Percentiles rank a stretch among this genome's conserved stretches.
Conservation (phyloP, 1,140 invertebrate species). For the Conus ventricosus region DNA sequence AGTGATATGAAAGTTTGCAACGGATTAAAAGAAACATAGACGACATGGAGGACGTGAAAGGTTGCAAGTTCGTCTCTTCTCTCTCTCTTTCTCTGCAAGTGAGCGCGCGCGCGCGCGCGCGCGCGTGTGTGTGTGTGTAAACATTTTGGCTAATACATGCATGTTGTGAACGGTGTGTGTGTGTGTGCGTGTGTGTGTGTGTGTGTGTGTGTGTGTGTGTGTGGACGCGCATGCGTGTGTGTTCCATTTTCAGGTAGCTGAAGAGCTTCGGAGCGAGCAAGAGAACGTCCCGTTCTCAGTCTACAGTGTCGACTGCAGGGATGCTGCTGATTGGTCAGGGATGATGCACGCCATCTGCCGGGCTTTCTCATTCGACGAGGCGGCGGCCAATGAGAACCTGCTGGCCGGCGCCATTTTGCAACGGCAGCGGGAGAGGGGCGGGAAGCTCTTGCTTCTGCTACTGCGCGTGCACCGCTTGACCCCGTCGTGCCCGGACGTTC, state of each 20-base stretch:
- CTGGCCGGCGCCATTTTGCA: neutral
- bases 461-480: neutral
- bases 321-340: conserved; percentile 17
- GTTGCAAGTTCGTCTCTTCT: no score
- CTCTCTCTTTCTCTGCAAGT: neutral
- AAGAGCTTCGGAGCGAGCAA: neutral
- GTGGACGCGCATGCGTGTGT: no score
- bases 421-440: neutral
- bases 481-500: neutral
- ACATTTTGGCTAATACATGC: neutral
- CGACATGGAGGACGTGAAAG: no score
- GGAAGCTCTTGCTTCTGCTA: conserved; percentile 4
- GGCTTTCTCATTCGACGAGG: conserved; percentile 20
- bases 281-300: neutral
- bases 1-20: no score
- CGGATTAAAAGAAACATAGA: no score
- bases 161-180: neutral
- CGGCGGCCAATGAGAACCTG: neutral
- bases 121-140: neutral
- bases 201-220: neutral
- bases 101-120: neutral
- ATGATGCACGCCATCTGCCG: conserved; percentile 16
- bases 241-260: neutral
- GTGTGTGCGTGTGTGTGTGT: neutral
- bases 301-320: conserved; percentile 11